Evolutionary conservation across 2,113 vertebrate genomes (phyloP).

Genomic region (Campylorhamphus procurvoides): DNA sequence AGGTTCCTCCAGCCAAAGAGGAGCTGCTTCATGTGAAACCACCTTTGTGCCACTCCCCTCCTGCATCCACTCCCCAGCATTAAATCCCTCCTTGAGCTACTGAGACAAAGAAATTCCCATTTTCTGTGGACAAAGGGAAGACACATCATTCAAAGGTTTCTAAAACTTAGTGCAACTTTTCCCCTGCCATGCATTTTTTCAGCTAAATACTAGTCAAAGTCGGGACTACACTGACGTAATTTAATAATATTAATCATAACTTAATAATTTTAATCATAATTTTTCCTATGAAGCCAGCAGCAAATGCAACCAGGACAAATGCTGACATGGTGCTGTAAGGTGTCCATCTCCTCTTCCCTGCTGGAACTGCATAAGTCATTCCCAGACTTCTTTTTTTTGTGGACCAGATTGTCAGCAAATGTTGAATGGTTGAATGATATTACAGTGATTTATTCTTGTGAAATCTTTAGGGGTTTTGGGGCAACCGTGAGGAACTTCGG

Average conservation of each 20-base stretch:
- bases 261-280: neutral
- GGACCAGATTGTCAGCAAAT: neutral
- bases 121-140: neutral
- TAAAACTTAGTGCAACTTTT: neutral
- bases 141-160: neutral
- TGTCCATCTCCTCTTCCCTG: neutral
- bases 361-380: neutral
- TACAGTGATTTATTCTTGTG: neutral
- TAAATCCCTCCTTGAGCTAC: neutral
- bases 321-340: neutral
- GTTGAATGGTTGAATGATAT: neutral
- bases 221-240: neutral
- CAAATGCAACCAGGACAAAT: neutral
- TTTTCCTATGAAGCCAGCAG: neutral
- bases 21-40: neutral
- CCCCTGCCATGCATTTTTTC: neutral
- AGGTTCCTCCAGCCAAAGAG: neutral
- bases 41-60: neutral
- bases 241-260: neutral
- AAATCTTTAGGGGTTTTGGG: neutral
- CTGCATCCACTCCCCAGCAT: rapidly evolving
- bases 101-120: neutral
- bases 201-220: neutral
- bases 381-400: neutral
- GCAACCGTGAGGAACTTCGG: neutral